phyloP scores from a whole-genome alignment of 2,113 vertebrate genomes.

The Cichladusa arquata region DNA sequence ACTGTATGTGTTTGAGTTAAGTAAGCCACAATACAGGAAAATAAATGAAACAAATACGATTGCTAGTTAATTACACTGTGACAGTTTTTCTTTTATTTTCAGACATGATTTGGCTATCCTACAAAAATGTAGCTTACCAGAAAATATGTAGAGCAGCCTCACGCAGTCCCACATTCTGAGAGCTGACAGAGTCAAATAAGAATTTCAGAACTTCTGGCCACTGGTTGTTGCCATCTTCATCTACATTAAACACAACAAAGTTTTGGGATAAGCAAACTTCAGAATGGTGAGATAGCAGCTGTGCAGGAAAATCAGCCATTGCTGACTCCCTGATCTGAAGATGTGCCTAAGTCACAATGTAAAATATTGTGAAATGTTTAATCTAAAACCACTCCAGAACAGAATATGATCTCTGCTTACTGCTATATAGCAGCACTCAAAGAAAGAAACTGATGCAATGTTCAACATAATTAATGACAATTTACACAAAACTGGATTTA shows the following conservation, averaged over 20 bases:
- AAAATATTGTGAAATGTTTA: not conserved
- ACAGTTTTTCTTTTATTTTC: not conserved
- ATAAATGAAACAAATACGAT: not conserved
- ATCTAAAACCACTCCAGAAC: not conserved
- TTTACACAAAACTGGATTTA: not conserved
- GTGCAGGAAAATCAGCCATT: not conserved
- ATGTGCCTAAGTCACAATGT: not conserved
- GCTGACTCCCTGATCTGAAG: not conserved
- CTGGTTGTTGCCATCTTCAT: conserved; percentile 97
- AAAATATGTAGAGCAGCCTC: conserved; percentile 98
- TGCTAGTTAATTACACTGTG: not conserved
- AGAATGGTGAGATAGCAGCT: not conserved
- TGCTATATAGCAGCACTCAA: not conserved
- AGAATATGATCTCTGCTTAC: not conserved
- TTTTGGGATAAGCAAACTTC: not conserved
- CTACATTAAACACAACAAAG: conserved; percentile 64
- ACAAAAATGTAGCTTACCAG: conserved; percentile 76
- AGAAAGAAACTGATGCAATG: not conserved
- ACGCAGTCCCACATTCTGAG: conserved; percentile 86
- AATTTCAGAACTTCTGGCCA: conserved; percentile 98
- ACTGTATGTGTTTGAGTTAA: not conserved
- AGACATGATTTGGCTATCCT: not conserved
- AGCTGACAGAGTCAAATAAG: conserved; percentile 96
- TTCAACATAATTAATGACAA: not conserved
- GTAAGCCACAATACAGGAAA: not conserved